Conservation (phyloP, 1,140 invertebrate genomes). For the Thaumatotibia leucotreta region DNA sequence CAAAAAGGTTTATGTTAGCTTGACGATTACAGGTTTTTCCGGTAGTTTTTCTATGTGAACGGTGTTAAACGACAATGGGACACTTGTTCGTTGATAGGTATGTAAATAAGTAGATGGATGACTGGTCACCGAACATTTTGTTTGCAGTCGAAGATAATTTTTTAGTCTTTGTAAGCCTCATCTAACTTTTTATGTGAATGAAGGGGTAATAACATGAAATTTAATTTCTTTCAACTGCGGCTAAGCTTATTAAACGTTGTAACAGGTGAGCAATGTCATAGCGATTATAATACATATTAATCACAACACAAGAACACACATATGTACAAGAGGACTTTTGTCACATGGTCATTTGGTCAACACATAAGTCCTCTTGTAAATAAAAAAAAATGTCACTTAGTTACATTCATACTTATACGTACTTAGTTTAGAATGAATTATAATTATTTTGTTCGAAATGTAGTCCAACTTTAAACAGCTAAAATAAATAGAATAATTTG, state of each 20-base stretch:
- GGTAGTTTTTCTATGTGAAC: conserved; percentile 57
- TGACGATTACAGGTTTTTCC: conserved; percentile 43
- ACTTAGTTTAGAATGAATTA: background rate
- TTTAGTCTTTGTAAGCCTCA: no score
- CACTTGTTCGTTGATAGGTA: conserved; percentile 66
- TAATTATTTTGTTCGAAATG: background rate
- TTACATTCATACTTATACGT: no score
- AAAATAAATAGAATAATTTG: background rate
- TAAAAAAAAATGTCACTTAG: no score
- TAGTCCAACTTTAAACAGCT: background rate
- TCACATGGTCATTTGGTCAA: no score
- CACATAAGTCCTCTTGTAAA: no score
- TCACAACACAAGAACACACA: no score
- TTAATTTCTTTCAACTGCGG: no score
- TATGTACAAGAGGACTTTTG: no score
- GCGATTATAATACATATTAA: no score
- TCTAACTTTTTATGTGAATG: no score
- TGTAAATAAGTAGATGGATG: conserved; percentile 72
- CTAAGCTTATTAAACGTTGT: background rate
- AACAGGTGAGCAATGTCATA: no score
- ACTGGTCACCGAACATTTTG: conserved; percentile 62
- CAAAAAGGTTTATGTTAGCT: conserved; percentile 34
- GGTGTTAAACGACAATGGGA: conserved; percentile 62
- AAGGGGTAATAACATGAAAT: no score
- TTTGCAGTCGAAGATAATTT: conserved; percentile 37